Evolutionary conservation across 2,888 invertebrate genomes (phyloP).

Genomic region (Auanema freiburgensis): DNA sequence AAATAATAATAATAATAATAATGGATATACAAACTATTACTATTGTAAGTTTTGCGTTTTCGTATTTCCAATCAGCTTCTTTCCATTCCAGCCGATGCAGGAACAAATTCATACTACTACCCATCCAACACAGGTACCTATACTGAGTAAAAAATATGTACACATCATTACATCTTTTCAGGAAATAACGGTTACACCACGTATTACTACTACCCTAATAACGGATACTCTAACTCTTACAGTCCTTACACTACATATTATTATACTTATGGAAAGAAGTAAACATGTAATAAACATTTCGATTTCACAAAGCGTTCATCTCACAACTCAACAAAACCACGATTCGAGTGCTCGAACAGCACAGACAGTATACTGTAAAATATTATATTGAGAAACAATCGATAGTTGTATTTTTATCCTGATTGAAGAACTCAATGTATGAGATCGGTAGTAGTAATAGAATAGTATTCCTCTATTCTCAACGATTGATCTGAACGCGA

Average conservation of each 20-base stretch:
- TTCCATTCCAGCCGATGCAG: background rate
- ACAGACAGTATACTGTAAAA: too few relatives aligned
- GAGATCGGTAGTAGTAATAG: too few relatives aligned
- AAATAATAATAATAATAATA: conserved; percentile 3
- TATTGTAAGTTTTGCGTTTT: background rate
- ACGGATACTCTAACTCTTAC: background rate
- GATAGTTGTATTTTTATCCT: too few relatives aligned
- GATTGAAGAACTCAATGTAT: too few relatives aligned
- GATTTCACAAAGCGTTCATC: too few relatives aligned
- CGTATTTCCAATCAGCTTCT: background rate
- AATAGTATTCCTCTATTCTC: too few relatives aligned
- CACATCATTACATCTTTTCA: conserved; percentile 10
- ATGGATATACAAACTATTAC: background rate
- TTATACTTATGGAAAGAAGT: conserved; percentile 7
- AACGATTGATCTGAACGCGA: too few relatives aligned
- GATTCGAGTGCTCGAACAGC: too few relatives aligned
- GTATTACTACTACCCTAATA: conserved; percentile 7
- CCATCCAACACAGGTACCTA: background rate
- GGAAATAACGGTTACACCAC: conserved; percentile 4
- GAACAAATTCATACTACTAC: conserved; percentile 8
- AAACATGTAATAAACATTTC: too few relatives aligned
- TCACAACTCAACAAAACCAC: too few relatives aligned
- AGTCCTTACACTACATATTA: conserved; percentile 9
- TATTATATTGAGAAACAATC: too few relatives aligned
- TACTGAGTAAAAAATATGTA: conserved; percentile 10